Evolutionary conservation across 64 coral and sea anemone genomes (phyloP).

Genomic region (Dendronephthya gigantea): DNA sequence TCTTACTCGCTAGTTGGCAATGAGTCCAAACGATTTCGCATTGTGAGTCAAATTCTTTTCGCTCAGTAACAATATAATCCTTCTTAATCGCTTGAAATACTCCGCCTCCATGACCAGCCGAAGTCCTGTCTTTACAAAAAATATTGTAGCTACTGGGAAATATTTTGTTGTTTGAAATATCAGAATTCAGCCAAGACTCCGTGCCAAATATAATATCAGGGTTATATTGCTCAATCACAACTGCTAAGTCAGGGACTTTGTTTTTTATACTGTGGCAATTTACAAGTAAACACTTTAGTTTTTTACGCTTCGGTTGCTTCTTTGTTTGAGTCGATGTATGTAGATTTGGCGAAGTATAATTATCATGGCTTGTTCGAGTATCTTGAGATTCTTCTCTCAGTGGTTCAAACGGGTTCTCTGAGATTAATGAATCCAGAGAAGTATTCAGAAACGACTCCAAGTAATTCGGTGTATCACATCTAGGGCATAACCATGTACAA

Average conservation of each 20-base stretch:
- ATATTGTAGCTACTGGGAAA: not conserved
- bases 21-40: slow-evolving; percentile 29
- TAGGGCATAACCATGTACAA: slow-evolving; percentile 14
- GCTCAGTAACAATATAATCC: slow-evolving; percentile 7
- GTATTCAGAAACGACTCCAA: slow-evolving; percentile 35
- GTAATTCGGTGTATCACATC: slow-evolving; percentile 11
- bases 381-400: not conserved
- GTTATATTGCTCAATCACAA: not conserved
- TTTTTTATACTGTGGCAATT: not conserved
- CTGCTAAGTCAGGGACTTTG: not conserved
- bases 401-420: slow-evolving; percentile 22
- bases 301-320: not conserved
- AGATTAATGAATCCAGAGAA: slow-evolving; percentile 25
- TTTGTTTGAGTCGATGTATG: slow-evolving; percentile 11
- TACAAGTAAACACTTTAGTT: not conserved
- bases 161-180: not conserved
- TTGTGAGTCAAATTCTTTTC: slow-evolving; percentile 2
- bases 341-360: slow-evolving; percentile 26
- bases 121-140: not conserved
- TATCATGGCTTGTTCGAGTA: not conserved
- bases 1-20: slow-evolving; percentile 7
- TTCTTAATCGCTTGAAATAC: not conserved
- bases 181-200: not conserved
- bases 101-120: not conserved
- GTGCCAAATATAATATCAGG: not conserved